Conservation (phyloP, 37 sponge, comb jelly and placozoan species). For the Agelas oroides region DNA sequence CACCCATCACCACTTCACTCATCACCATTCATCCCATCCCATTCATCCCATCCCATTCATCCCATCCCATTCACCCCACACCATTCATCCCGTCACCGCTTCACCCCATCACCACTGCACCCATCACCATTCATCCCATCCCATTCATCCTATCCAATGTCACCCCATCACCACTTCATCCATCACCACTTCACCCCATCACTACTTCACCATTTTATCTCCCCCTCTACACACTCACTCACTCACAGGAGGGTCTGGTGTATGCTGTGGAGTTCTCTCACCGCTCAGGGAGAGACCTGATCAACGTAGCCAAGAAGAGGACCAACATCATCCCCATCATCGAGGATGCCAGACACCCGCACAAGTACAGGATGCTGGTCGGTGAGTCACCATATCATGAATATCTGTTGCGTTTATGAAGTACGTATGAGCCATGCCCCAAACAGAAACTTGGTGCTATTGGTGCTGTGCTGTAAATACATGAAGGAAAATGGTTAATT, state of each 20-base stretch:
- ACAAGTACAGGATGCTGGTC: slow-evolving; percentile 98
- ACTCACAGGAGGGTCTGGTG: slow-evolving; percentile 88
- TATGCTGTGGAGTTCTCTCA: slow-evolving; percentile 99
- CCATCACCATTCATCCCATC: too few species aligned
- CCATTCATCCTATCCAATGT: too few species aligned
- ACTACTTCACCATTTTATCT: too few species aligned
- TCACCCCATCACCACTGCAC: background rate
- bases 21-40: background rate
- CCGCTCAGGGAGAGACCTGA: slow-evolving; percentile 95
- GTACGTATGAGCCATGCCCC: too few species aligned
- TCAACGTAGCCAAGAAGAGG: slow-evolving; percentile 99
- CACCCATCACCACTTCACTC: background rate
- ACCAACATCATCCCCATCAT: slow-evolving; percentile 98
- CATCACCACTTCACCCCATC: too few species aligned
- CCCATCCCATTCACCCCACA: too few species aligned
- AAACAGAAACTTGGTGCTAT: too few species aligned
- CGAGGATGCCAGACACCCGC: slow-evolving; percentile 98
- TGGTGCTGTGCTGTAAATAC: too few species aligned
- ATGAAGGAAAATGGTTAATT: too few species aligned
- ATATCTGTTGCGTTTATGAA: too few species aligned
- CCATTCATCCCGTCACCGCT: too few species aligned
- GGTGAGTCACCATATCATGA: slow-evolving; percentile 57
- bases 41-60: too few species aligned
- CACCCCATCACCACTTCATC: background rate
- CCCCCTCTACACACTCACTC: background rate